Conservation (phyloP, 2,888 invertebrate species). For the Acrobasis consociella region DNA sequence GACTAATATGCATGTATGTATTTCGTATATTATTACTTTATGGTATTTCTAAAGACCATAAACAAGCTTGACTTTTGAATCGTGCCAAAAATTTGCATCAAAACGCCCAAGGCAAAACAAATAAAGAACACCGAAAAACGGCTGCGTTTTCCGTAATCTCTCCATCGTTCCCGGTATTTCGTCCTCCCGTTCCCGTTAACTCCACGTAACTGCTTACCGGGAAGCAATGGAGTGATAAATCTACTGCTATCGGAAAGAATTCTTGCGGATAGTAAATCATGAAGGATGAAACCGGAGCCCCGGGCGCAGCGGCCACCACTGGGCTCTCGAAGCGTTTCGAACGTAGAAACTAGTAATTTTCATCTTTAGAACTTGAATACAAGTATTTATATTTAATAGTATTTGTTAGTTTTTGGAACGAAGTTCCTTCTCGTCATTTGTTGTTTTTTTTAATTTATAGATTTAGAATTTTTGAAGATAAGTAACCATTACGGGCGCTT, state of each 20-base stretch:
- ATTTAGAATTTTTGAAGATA: no score
- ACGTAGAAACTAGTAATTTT: not conserved
- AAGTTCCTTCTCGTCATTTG: no score
- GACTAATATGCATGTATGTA: no score
- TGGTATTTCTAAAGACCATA: no score
- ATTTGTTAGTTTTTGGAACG: no score
- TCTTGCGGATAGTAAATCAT: conserved; percentile 4
- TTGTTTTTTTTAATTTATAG: no score
- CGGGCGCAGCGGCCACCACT: not conserved
- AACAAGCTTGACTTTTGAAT: no score
- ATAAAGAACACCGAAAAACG: conserved; percentile 10
- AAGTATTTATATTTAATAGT: not conserved
- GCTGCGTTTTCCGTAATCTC: conserved; percentile 11
- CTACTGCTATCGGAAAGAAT: not conserved
- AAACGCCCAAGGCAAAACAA: conserved; percentile 11
- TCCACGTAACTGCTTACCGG: conserved; percentile 17
- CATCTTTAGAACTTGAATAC: no score
- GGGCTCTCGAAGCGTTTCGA: not conserved
- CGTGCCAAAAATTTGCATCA: not conserved
- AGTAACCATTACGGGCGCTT: no score
- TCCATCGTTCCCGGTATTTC: conserved; percentile 22
- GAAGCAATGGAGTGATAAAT: not conserved
- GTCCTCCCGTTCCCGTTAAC: conserved; percentile 16
- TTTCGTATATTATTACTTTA: no score
- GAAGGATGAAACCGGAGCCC: not conserved